Percentiles rank a stretch among this genome's conserved stretches.
phyloP scores from a whole-genome alignment of 2,113 vertebrate genomes.

The Gobio gobio region DNA sequence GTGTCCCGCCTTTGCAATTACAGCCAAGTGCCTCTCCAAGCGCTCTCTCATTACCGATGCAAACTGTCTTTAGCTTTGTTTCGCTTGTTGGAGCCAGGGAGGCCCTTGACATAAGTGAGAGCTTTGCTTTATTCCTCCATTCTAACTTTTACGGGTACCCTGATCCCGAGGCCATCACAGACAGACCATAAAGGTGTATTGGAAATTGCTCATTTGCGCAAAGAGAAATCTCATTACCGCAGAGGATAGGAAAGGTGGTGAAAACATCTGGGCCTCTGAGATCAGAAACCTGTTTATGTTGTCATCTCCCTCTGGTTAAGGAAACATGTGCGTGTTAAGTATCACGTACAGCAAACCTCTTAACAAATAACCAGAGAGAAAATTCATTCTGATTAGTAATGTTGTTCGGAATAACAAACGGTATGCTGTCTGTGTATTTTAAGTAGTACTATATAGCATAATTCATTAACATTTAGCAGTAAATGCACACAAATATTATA shows the following conservation, averaged over 20 bases:
- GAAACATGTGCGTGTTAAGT: neutral
- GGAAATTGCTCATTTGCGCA: slow-evolving; percentile 54
- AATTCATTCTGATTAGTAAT: neutral
- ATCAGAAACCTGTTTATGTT: slow-evolving; percentile 6
- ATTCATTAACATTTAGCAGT: too few species aligned
- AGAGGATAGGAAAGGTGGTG: neutral
- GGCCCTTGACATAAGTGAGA: slow-evolving; percentile 41
- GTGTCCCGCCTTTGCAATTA: slow-evolving; percentile 49
- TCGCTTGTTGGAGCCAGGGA: slow-evolving; percentile 13
- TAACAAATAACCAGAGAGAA: neutral
- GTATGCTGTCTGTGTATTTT: neutral
- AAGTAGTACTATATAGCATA: too few species aligned
- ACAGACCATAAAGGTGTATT: slow-evolving; percentile 39
- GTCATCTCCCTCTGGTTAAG: neutral
- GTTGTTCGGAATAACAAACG: neutral
- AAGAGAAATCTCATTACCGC: slow-evolving; percentile 52
- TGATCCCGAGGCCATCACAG: slow-evolving; percentile 1
- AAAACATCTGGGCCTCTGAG: slow-evolving; percentile 25
- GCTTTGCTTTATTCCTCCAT: neutral
- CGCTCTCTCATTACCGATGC: slow-evolving; percentile 62
- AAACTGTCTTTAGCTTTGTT: slow-evolving; percentile 58
- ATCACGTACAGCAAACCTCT: neutral
- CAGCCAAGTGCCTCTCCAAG: slow-evolving; percentile 57
- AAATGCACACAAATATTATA: too few species aligned
- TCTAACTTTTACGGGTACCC: neutral